A percentile compares a stretch with the other conserved stretches of the same genome.
phyloP scores from a whole-genome alignment of 2,113 vertebrate genomes.

The Accipiter virgatus region DNA sequence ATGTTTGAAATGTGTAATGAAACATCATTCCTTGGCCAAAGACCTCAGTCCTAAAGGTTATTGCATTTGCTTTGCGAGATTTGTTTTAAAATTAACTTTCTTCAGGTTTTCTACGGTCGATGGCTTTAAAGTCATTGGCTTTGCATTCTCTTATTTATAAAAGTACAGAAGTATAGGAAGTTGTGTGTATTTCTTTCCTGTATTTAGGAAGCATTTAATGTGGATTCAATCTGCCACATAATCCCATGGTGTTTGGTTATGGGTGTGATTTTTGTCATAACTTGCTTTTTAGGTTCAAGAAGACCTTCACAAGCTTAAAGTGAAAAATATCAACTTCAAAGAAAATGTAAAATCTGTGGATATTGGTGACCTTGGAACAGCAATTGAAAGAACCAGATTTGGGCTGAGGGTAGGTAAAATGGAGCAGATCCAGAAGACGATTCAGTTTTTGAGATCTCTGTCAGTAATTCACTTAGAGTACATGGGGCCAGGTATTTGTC shows the following conservation, averaged over 20 bases:
- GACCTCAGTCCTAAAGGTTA: neutral
- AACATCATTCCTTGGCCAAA: neutral
- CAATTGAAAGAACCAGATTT: conserved; percentile 70
- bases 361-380: conserved; percentile 69
- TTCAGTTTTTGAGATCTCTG: accelerated
- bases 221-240: neutral
- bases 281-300: conserved; percentile 75
- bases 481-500: neutral
- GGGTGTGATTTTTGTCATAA: neutral
- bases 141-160: neutral
- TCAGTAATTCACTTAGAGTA: neutral
- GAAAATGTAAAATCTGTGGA: conserved; percentile 33
- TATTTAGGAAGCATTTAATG: neutral
- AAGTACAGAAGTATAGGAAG: neutral
- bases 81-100: neutral
- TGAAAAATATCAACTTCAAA: conserved; percentile 34
- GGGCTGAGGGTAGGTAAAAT: conserved; percentile 73
- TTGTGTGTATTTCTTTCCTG: accelerated
- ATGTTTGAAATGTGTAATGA: neutral
- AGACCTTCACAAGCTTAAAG: conserved; percentile 70
- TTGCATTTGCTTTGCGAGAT: neutral
- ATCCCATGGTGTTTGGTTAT: neutral
- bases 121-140: accelerated
- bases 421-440: neutral
- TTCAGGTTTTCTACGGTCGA: accelerated